Percentiles rank a stretch among this genome's conserved stretches.
Evolutionary conservation across 2,113 vertebrate genomes (phyloP).

Genomic region (Odocoileus virginianus): DNA sequence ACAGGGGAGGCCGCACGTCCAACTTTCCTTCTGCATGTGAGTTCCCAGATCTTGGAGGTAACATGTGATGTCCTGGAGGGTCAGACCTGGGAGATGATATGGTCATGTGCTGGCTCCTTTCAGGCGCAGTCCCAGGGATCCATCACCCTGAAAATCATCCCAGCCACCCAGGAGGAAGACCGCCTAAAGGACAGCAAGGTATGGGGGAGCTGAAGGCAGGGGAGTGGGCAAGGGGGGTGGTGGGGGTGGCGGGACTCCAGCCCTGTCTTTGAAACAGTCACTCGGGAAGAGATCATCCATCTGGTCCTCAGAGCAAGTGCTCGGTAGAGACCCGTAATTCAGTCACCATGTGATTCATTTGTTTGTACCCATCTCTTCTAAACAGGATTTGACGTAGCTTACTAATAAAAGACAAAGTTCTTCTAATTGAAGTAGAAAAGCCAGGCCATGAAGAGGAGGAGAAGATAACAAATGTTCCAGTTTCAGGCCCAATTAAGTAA

Average conservation of each 20-base stretch:
- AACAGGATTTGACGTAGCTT: not conserved
- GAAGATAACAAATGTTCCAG: not conserved
- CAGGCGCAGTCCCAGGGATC: conserved; percentile 96
- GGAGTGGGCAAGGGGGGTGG: fast-evolving
- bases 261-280: not conserved
- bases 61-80: not conserved
- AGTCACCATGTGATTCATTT: conserved; percentile 19
- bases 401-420: conserved; percentile 28
- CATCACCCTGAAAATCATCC: conserved; percentile 96
- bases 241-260: not conserved
- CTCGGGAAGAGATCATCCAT: fast-evolving
- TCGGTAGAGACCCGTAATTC: not conserved
- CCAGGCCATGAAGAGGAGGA: not conserved
- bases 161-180: conserved; percentile 92
- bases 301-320: not conserved
- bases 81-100: not conserved
- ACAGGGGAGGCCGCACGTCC: not conserved
- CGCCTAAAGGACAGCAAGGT: conserved; percentile 93
- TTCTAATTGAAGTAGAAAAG: conserved; percentile 21
- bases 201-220: not conserved
- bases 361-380: not conserved
- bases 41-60: not conserved
- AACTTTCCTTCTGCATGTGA: not conserved
- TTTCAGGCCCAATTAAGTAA: not conserved
- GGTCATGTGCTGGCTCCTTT: not conserved